phyloP scores from a whole-genome alignment of 2,797 vertebrate species.

The Anisognathus igniventris region DNA sequence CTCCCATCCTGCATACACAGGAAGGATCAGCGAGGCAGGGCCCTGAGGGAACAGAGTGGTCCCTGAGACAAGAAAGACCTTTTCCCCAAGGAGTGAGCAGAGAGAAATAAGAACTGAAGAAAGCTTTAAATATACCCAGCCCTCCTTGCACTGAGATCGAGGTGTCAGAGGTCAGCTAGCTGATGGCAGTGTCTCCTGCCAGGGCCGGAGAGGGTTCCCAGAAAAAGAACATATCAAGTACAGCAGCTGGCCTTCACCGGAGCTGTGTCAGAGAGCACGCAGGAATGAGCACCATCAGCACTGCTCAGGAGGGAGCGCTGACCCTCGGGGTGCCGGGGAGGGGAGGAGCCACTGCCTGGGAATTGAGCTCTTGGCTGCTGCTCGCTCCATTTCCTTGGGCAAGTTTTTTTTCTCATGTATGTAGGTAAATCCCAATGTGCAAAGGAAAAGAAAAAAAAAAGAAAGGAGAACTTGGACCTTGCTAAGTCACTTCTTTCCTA shows the following conservation, averaged over 20 bases:
- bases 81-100: neutral
- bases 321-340: fast-evolving
- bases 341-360: fast-evolving
- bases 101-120: neutral
- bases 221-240: slow-evolving; percentile 27
- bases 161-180: neutral
- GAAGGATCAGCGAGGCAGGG: fast-evolving
- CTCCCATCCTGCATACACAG: fast-evolving
- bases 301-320: neutral
- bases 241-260: neutral
- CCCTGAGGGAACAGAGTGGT: neutral
- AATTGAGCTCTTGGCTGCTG: neutral
- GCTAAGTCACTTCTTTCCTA: neutral
- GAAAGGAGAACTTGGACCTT: neutral
- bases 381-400: neutral
- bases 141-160: neutral
- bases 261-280: neutral
- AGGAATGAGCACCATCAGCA: slow-evolving; percentile 59
- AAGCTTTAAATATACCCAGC: neutral
- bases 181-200: neutral
- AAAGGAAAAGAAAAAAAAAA: neutral
- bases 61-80: neutral
- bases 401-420: neutral
- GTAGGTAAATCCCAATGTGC: slow-evolving; percentile 50
- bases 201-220: neutral